Evolutionary conservation across 2,797 vertebrate genomes (phyloP).

Genomic region (Mastacembelus armatus): DNA sequence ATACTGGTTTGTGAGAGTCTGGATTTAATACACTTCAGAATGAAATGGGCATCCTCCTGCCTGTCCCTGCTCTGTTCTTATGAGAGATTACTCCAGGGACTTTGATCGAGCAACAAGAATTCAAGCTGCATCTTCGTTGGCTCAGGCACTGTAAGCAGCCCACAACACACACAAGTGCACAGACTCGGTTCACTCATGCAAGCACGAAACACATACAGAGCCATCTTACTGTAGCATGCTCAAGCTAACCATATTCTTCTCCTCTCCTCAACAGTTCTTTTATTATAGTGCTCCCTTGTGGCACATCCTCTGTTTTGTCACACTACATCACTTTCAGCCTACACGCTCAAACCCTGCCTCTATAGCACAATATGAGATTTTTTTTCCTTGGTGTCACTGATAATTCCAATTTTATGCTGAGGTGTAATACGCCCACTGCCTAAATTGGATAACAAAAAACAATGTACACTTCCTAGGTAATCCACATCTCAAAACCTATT

Average conservation of each 20-base stretch:
- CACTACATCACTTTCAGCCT: conserved; percentile 54
- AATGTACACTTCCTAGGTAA: conserved; percentile 60
- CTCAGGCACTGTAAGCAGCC: conserved; percentile 42
- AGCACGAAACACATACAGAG: conserved; percentile 9
- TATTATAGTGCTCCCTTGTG: conserved; percentile 75
- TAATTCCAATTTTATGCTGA: conserved; percentile 62
- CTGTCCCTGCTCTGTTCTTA: conserved; percentile 62
- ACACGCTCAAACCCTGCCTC: conserved; percentile 30
- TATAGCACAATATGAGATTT: conserved; percentile 20
- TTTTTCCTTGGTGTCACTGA: conserved; percentile 38
- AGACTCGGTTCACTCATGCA: conserved; percentile 30
- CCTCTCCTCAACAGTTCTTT: conserved; percentile 53
- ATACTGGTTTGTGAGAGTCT: conserved; percentile 53
- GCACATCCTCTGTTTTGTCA: conserved; percentile 67
- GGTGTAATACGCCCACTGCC: conserved; percentile 42
- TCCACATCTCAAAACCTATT: conserved; percentile 57
- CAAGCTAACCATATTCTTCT: conserved; percentile 34
- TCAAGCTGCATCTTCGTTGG: conserved; percentile 52
- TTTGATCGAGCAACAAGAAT: conserved; percentile 63
- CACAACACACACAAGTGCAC: conserved; percentile 23
- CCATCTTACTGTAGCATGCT: conserved; percentile 25
- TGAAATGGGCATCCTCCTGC: conserved; percentile 66
- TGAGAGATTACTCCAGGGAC: conserved; percentile 73
- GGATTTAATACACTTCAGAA: conserved; percentile 76
- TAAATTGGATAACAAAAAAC: conserved; percentile 65